phyloP scores from a whole-genome alignment of 2,888 invertebrate genomes.

The Silvanus unidentatus region DNA sequence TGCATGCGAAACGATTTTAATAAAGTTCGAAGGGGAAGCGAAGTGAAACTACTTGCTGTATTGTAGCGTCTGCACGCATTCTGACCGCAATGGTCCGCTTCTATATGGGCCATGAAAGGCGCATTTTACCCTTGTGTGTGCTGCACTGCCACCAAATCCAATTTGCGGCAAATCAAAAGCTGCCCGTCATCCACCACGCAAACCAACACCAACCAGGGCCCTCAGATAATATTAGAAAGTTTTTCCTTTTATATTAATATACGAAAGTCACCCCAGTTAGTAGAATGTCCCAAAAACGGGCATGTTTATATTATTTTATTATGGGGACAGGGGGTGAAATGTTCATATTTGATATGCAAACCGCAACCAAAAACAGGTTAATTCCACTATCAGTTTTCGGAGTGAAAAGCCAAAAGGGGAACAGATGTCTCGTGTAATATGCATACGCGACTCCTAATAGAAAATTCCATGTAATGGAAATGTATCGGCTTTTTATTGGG shows the following conservation, averaged over 20 bases:
- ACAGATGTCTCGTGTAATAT: background rate
- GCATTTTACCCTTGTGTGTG: background rate
- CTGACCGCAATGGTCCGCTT: constrained; percentile 4
- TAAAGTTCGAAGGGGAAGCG: background rate
- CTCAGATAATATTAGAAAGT: constrained; percentile 23
- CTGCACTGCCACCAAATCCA: constrained; percentile 27
- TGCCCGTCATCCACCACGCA: constrained; percentile 38
- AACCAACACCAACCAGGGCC: constrained; percentile 21
- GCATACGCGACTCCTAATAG: background rate
- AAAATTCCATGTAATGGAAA: no score
- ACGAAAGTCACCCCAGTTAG: no score
- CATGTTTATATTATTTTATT: no score
- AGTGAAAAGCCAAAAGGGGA: background rate
- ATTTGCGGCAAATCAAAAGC: constrained; percentile 39
- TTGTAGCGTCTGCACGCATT: constrained; percentile 2
- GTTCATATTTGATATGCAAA: constrained; percentile 26
- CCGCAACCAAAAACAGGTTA: constrained; percentile 12
- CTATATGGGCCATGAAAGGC: no score
- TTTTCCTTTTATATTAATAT: constrained; percentile 9
- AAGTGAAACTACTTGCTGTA: background rate
- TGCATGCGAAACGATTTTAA: constrained; percentile 3
- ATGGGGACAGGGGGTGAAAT: constrained; percentile 23
- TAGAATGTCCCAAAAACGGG: no score
- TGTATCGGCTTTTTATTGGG: no score
- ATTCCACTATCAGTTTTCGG: no score